A percentile compares a stretch with the other conserved stretches of the same genome.
These are phyloP conservation scores for Brachyptera risi DNA, from an alignment of 2,888 invertebrate genomes.

Conservation along the genomic window DNA sequence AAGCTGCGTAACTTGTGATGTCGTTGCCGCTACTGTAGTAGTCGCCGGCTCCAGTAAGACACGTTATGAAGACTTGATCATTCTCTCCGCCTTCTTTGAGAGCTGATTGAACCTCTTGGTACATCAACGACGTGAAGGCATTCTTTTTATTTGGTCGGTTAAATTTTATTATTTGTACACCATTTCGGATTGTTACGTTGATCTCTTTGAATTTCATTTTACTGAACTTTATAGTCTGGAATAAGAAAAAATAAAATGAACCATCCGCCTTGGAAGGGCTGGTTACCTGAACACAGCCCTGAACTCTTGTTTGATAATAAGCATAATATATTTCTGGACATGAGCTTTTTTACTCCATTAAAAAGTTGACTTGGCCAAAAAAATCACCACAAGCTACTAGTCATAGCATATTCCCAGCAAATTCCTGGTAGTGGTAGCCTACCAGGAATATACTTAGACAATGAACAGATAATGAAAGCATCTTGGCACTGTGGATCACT, in stretches of 20 bases:
- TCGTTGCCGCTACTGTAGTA: constrained; percentile 88
- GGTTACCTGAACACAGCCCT: too few species aligned
- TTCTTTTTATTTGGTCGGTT: constrained; percentile 78
- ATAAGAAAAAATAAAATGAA: not conserved
- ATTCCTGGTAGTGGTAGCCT: too few species aligned
- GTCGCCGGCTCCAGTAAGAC: constrained; percentile 74
- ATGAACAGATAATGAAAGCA: too few species aligned
- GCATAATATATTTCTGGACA: too few species aligned
- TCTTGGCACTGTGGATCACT: too few species aligned
- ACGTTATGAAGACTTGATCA: constrained; percentile 61
- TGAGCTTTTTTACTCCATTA: too few species aligned
- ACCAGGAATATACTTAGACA: too few species aligned
- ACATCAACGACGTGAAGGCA: constrained; percentile 68
- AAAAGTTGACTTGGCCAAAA: too few species aligned
- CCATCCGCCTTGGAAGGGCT: too few species aligned
- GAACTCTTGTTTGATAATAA: too few species aligned
- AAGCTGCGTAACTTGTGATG: constrained; percentile 47
- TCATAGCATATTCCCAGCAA: too few species aligned
- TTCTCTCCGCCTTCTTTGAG: constrained; percentile 66
- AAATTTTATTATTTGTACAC: constrained; percentile 58
- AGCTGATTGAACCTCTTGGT: constrained; percentile 57
- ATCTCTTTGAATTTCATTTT: constrained; percentile 13
- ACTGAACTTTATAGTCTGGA: not conserved
- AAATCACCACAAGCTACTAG: too few species aligned
- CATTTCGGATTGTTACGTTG: constrained; percentile 44